phyloP scores from a whole-genome alignment of 2,888 invertebrate species.

The Apoda limacodes region DNA sequence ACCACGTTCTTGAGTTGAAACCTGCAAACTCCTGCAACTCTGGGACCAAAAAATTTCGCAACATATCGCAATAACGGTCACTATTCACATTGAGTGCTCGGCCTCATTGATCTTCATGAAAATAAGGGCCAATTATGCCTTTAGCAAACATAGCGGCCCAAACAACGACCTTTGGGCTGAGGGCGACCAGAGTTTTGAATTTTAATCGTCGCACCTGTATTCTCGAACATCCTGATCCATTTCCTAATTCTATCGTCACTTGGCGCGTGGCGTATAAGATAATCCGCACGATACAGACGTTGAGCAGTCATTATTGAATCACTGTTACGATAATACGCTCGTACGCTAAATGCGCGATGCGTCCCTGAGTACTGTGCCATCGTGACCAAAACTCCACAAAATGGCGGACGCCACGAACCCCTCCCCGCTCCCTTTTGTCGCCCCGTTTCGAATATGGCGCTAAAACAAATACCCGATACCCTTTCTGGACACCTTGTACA shows the following conservation, averaged over 20 bases:
- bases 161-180: slow-evolving; percentile 12
- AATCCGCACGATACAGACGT: slow-evolving; percentile 15
- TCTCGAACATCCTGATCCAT: slow-evolving; percentile 1
- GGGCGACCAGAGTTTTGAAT: no score
- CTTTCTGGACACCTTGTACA: no score
- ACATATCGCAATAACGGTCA: slow-evolving; percentile 21
- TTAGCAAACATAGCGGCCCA: slow-evolving; percentile 11
- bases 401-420: slow-evolving; percentile 6
- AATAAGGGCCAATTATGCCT: no score
- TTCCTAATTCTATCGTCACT: slow-evolving; percentile 7
- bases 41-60: slow-evolving; percentile 18
- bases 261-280: slow-evolving; percentile 16
- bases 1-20: no score
- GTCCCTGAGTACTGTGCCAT: slow-evolving; percentile 1
- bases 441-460: no score
- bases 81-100: no score
- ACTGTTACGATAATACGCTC: slow-evolving; percentile 11
- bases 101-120: no score
- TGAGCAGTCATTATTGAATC: slow-evolving; percentile 16
- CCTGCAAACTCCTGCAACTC: slow-evolving; percentile 13
- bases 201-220: no score
- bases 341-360: slow-evolving; percentile 17
- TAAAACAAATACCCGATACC: no score
- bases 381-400: slow-evolving; percentile 7
- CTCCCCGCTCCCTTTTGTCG: slow-evolving; percentile 1